Base-by-base conservation (phyloP, 2,888 invertebrate genomes). In the Sesia bembeciformis region DNA sequence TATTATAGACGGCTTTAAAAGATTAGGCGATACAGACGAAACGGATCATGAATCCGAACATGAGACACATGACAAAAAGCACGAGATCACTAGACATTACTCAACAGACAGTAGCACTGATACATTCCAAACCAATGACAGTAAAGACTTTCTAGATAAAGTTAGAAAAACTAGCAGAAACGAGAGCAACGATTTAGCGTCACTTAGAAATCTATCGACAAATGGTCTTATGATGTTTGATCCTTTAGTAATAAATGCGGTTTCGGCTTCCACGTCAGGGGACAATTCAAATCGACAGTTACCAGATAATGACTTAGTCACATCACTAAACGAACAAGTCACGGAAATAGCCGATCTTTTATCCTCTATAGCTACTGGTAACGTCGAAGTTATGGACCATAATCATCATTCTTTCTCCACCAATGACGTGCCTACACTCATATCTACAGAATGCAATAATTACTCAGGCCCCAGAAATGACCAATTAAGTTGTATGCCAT, bases 401-500 rank as follows among this genome's bases (percentile, higher is more conserved):
- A 65, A 64, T 40, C 81, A 83, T 55, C 90, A 90, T 64, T 88
- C 89, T 8, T 90, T 77, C 59, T 90, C 90, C 0, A 78, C 90
- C 0, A 90, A 76, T 55, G 90, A 90, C 54, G 78, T 90, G 1
- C 84, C 90, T 0, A 79, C 79, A 0, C 60, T 88, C 1, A 78
- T 88, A 60, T 67, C 84, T 3, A 74, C 74, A 0, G 81, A 84
- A 3, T 65, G 62, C 54, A 72, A 77, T 5, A 63, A 70, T 0
- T 78, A 76, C 52, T 57, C 65, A 0, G 79, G 79, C 3, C 78
- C 84, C 0, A 81, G 84, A 53, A 88, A 81, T 50, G 89, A 88
- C 57, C 84, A 84, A 52, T 58, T 85, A 6, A 84, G 88, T 23
- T 90, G 90, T 62, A 84, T 92, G 68, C 91, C 92, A 3, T 93